A percentile compares a stretch with the other conserved stretches of the same genome.
Conservation (phyloP, 2,113 vertebrate genomes). For the Clarias magur region DNA sequence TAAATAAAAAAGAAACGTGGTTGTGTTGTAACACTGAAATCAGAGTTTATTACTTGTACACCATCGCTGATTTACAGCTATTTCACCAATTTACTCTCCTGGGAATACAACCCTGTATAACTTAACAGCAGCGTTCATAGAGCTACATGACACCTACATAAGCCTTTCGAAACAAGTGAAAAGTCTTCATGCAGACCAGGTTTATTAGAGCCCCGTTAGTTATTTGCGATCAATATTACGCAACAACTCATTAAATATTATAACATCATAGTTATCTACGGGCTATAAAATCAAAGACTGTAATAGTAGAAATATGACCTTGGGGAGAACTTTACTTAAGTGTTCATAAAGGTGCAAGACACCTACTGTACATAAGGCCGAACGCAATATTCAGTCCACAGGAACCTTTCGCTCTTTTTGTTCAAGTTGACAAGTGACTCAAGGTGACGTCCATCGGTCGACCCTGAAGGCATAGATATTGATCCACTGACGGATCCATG, state of each 20-base stretch:
- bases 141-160: background rate
- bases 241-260: too few species aligned
- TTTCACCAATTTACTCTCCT: background rate
- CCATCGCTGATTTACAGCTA: background rate
- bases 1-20: too few species aligned
- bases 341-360: background rate
- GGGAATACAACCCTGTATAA: background rate
- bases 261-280: too few species aligned
- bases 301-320: background rate
- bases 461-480: too few species aligned
- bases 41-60: background rate
- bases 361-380: too few species aligned
- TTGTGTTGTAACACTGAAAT: background rate
- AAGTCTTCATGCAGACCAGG: background rate
- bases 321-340: too few species aligned
- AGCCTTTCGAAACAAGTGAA: background rate
- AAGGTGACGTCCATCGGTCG: too few species aligned
- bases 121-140: background rate
- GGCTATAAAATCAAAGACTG: too few species aligned
- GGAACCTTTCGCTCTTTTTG: background rate
- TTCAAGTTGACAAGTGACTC: background rate
- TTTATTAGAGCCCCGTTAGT: background rate
- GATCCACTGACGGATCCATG: too few species aligned
- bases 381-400: background rate
- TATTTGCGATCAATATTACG: too few species aligned